Percentiles rank a stretch among this genome's conserved stretches.
Evolutionary conservation across 2,888 invertebrate genomes (phyloP).

Genomic region (Listrodromus nycthemerus): DNA sequence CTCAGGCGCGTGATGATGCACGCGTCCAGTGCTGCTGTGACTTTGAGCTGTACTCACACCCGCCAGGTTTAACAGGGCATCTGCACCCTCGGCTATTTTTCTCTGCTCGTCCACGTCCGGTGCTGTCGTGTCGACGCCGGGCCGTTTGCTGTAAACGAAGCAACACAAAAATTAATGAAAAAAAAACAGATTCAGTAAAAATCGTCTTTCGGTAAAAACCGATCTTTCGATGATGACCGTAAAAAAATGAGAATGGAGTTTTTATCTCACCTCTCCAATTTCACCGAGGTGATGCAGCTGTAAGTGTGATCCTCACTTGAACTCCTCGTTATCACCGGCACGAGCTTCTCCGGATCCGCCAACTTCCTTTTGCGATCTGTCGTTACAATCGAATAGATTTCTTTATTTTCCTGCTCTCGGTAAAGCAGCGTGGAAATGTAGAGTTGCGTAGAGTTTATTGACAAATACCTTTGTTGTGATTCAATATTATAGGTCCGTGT

Average conservation of each 20-base stretch:
- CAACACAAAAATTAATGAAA: neutral
- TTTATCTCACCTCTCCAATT: constrained; percentile 79
- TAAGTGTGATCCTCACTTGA: constrained; percentile 98
- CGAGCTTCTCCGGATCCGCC: constrained; percentile 80
- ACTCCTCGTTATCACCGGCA: constrained; percentile 92
- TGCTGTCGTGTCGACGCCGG: constrained; percentile 75
- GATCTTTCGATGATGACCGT: no score
- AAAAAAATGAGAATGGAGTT: neutral
- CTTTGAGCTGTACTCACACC: constrained; percentile 85
- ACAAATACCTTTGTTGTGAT: constrained; percentile 81
- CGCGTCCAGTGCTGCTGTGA: constrained; percentile 71
- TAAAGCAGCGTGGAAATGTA: neutral
- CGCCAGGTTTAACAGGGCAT: constrained; percentile 91
- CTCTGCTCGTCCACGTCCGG: constrained; percentile 89
- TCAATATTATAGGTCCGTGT: constrained; percentile 91
- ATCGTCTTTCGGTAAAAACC: no score
- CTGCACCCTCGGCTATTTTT: constrained; percentile 92
- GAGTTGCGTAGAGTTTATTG: neutral
- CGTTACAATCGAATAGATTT: constrained; percentile 35
- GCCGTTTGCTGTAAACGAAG: constrained; percentile 72
- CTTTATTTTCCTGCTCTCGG: neutral
- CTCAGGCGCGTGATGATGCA: constrained; percentile 54
- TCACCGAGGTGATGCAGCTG: constrained; percentile 85
- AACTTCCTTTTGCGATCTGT: constrained; percentile 81
- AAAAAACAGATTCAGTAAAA: neutral